Evolutionary conservation across 1,140 invertebrate species (phyloP).

Genomic region (Brachionus asplanchnoidis): DNA sequence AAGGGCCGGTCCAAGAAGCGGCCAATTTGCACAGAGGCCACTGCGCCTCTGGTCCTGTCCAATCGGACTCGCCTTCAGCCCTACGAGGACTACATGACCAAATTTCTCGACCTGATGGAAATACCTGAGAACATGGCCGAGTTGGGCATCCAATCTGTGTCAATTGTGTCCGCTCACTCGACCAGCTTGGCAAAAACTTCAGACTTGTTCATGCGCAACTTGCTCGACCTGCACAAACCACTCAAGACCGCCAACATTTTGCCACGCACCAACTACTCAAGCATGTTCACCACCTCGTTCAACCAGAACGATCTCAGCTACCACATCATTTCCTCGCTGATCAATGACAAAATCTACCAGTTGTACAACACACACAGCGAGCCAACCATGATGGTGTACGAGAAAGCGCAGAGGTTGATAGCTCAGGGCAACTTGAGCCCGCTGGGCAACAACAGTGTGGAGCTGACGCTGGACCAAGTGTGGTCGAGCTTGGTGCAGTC

Average conservation of each 20-base stretch:
- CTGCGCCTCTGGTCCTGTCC: neutral
- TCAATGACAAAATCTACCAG: constrained; percentile 39
- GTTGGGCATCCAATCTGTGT: neutral
- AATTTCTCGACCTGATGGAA: constrained; percentile 6
- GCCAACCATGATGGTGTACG: neutral
- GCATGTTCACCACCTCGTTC: constrained; percentile 15
- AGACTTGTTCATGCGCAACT: constrained; percentile 7
- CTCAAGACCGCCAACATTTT: neutral
- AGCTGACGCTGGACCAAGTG: neutral
- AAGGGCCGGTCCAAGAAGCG: neutral
- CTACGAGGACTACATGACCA: constrained; percentile 30
- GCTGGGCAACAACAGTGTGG: neutral
- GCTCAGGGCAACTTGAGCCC: neutral
- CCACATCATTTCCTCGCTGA: constrained; percentile 16
- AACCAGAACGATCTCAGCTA: constrained; percentile 6
- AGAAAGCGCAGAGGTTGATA: constrained; percentile 17
- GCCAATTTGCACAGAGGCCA: neutral
- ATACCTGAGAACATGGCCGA: neutral
- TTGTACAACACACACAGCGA: constrained; percentile 26
- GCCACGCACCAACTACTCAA: neutral
- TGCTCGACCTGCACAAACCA: constrained; percentile 10
- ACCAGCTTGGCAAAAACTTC: neutral
- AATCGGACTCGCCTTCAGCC: neutral
- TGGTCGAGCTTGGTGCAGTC: neutral
- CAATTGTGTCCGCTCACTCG: neutral